These are phyloP conservation scores for Parauchenoglanis ngamensis DNA, from an alignment of 2,797 vertebrate species.

Conservation along the genomic window DNA sequence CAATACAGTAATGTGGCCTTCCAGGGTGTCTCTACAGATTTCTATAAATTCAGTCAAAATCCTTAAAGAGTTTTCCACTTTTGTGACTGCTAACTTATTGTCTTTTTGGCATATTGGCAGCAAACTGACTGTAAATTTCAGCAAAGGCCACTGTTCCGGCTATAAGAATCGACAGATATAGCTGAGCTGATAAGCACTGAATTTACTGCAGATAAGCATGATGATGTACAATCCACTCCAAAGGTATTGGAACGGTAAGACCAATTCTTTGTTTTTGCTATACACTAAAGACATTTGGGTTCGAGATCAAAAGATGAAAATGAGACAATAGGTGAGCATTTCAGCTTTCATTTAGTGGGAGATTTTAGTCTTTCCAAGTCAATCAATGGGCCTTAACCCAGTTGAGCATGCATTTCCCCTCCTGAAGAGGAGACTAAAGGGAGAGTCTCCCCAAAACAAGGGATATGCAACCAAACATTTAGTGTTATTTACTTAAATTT, in stretches of 20 bases:
- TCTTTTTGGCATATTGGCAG: constrained; percentile 3
- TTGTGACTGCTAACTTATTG: background rate
- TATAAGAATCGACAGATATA: background rate
- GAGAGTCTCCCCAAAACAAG: no score
- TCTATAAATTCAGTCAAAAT: constrained; percentile 25
- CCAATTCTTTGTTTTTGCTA: background rate
- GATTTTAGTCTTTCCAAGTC: background rate
- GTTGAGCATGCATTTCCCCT: background rate
- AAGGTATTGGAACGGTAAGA: background rate
- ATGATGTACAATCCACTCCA: background rate
- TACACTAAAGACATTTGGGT: background rate
- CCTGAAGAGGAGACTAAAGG: background rate
- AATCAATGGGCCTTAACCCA: background rate
- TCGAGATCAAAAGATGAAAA: background rate
- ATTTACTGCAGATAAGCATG: background rate
- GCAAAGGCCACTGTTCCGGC: background rate
- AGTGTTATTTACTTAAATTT: background rate
- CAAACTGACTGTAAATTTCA: constrained; percentile 2
- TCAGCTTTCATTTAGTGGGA: background rate
- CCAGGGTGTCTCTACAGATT: constrained; percentile 21
- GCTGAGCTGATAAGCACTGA: background rate
- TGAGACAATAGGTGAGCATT: background rate
- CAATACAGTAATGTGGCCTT: constrained; percentile 35
- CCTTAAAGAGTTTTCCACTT: constrained; percentile 17
- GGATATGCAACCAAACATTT: background rate